phyloP scores from a whole-genome alignment of 1,140 invertebrate genomes.

The Meloidogyne exigua region DNA sequence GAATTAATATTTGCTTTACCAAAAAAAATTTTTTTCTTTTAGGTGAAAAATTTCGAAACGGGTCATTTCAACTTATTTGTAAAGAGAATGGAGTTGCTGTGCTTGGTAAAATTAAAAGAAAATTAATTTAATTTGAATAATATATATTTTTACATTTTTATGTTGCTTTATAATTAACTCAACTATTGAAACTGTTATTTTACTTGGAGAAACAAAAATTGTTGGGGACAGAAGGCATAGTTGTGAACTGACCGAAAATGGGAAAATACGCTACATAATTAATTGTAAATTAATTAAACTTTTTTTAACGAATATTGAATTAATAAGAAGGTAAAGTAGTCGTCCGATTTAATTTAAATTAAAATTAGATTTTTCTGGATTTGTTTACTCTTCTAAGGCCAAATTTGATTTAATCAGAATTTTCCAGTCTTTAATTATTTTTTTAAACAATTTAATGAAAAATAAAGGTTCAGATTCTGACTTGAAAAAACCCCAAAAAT shows the following conservation, averaged over 20 bases:
- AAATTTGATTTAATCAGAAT: no score
- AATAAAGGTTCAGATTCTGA: no score
- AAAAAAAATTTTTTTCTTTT: background rate
- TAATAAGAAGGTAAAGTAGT: no score
- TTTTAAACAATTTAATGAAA: no score
- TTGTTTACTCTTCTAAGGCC: no score
- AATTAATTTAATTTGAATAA: no score
- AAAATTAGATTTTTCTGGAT: no score
- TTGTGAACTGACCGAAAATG: conserved; percentile 53
- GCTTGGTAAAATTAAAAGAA: conserved; percentile 34
- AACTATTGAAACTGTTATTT: conserved; percentile 44
- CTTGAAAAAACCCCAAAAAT: no score
- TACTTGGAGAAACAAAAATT: conserved; percentile 56
- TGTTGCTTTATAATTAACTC: conserved; percentile 59
- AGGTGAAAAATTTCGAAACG: conserved; percentile 56
- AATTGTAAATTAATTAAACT: conserved; percentile 50
- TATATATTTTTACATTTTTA: conserved; percentile 33
- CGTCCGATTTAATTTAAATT: no score
- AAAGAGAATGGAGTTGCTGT: conserved; percentile 54
- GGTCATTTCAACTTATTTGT: conserved; percentile 60
- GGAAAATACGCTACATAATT: conserved; percentile 59
- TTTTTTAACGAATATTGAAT: no score
- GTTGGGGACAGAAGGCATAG: conserved; percentile 52
- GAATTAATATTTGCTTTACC: background rate
- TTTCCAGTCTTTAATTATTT: no score